These are phyloP conservation scores for Dromococcyx pavoninus DNA, from an alignment of 2,797 vertebrate genomes.

Conservation along the genomic window DNA sequence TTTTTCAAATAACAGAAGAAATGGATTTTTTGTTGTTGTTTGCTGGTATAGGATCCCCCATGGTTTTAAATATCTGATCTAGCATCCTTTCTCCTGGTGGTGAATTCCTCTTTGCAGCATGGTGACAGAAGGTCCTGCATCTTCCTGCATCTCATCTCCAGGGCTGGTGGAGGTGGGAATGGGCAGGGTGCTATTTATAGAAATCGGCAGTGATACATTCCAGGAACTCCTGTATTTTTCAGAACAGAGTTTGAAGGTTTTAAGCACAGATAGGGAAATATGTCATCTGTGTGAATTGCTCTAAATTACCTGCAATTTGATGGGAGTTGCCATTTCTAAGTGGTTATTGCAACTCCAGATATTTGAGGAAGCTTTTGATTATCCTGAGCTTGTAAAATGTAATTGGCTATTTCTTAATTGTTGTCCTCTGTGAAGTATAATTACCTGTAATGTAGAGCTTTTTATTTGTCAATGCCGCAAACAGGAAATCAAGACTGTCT, in stretches of 20 bases:
- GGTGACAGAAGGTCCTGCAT: neutral
- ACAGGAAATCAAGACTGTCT: conserved; percentile 62
- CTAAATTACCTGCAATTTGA: conserved; percentile 61
- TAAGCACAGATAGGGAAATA: conserved; percentile 48
- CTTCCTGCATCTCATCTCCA: neutral
- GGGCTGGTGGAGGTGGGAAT: neutral
- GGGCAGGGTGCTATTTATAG: neutral
- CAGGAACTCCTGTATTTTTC: conserved; percentile 21
- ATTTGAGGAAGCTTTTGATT: conserved; percentile 69
- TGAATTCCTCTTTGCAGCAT: neutral
- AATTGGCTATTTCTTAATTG: conserved; percentile 60
- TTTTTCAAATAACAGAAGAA: neutral
- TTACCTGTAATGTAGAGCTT: conserved; percentile 43
- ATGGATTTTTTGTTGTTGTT: neutral
- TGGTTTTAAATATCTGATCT: neutral
- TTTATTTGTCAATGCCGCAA: conserved; percentile 52
- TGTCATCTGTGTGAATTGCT: conserved; percentile 32
- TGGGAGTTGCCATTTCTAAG: conserved; percentile 55
- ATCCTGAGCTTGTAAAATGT: conserved; percentile 50
- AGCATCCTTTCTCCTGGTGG: neutral
- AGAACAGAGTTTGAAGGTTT: conserved; percentile 7
- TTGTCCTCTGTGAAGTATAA: conserved; percentile 56
- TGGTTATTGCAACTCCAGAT: conserved; percentile 19
- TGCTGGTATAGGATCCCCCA: neutral
- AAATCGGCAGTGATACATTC: neutral